These are phyloP conservation scores for Catagonus wagneri DNA, from an alignment of 2,113 vertebrate species.

Conservation along the genomic window DNA sequence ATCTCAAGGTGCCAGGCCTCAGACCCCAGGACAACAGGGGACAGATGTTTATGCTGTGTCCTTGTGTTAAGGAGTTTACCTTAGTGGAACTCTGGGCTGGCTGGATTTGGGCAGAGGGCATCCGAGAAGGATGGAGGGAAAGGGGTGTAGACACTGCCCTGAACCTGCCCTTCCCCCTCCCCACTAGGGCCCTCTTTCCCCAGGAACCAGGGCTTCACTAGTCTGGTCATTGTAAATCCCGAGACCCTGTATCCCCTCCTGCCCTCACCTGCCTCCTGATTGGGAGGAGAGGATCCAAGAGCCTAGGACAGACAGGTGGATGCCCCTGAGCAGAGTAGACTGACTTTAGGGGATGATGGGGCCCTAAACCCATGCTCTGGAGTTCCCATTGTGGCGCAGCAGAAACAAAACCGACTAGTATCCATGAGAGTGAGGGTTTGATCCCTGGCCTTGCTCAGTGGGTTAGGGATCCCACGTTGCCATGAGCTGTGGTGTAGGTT, in stretches of 20 bases:
- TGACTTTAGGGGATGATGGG: neutral
- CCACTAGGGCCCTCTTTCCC: neutral
- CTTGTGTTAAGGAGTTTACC: conserved; percentile 70
- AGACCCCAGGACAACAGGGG: neutral
- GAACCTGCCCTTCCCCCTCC: neutral
- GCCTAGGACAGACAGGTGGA: neutral
- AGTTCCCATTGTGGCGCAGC: no score
- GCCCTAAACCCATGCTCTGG: neutral
- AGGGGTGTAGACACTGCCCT: neutral
- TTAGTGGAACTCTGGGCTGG: neutral
- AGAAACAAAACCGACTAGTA: no score
- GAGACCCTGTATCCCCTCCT: neutral
- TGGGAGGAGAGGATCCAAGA: neutral
- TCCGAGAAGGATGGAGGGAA: neutral
- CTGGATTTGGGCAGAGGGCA: neutral
- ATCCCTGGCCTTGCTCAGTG: no score
- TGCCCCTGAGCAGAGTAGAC: neutral
- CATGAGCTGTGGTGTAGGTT: no score
- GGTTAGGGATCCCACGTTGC: no score
- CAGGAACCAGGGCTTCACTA: neutral
- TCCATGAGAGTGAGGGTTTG: no score
- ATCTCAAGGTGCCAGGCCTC: neutral
- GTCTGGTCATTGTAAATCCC: neutral
- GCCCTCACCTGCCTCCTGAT: neutral
- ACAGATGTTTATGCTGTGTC: conserved; percentile 55